These are phyloP conservation scores for Bursaphelenchus mucronatus DNA, from an alignment of 1,140 invertebrate species.

Conservation along the genomic window DNA sequence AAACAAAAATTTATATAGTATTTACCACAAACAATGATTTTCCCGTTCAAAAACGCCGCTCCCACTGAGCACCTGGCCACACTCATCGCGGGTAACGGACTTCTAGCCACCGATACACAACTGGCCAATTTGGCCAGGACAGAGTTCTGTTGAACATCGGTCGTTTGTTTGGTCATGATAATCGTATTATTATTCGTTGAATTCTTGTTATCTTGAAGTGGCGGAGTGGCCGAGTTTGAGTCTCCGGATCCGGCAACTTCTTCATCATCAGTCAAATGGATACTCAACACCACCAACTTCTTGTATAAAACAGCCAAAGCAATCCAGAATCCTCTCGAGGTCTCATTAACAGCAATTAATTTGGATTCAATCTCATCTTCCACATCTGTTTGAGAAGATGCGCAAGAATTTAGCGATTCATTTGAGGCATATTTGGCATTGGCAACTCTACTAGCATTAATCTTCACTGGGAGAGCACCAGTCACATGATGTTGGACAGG, in stretches of 20 bases:
- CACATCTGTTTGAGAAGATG: constrained; percentile 62
- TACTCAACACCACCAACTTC: constrained; percentile 66
- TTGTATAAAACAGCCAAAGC: constrained; percentile 70
- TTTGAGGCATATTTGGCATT: constrained; percentile 68
- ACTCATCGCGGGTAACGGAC: constrained; percentile 69
- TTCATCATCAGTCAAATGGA: constrained; percentile 56
- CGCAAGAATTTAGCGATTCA: constrained; percentile 64
- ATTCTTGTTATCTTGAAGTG: constrained; percentile 2
- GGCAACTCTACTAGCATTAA: constrained; percentile 65
- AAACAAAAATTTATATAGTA: constrained; percentile 29
- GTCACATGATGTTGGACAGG: constrained; percentile 48
- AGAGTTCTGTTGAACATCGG: constrained; percentile 17
- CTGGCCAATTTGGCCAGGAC: constrained; percentile 36
- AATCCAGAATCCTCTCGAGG: constrained; percentile 68
- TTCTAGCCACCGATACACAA: constrained; percentile 62
- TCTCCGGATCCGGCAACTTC: constrained; percentile 36
- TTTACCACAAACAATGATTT: constrained; percentile 72
- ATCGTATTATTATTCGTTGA: constrained; percentile 1
- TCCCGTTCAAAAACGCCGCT: constrained; percentile 69
- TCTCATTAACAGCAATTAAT: constrained; percentile 67
- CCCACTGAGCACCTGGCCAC: constrained; percentile 72
- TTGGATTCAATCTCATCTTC: constrained; percentile 70
- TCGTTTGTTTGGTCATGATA: constrained; percentile 14
- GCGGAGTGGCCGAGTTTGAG: constrained; percentile 5
- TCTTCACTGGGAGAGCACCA: constrained; percentile 64